phyloP scores from a whole-genome alignment of 2,113 vertebrate species.

The Anguilla japonica region DNA sequence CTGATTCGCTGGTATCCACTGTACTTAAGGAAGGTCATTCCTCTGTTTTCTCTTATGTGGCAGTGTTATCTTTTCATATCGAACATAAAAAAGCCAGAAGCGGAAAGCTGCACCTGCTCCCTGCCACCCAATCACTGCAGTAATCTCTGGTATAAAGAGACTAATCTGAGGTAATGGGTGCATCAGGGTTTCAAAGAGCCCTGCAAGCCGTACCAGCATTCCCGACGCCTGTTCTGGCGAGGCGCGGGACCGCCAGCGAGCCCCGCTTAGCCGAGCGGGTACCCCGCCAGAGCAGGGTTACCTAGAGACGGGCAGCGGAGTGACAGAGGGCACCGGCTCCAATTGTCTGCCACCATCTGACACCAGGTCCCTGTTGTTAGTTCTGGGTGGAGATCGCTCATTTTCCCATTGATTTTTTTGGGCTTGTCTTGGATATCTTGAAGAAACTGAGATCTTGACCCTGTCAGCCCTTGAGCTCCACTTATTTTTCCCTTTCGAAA shows the following conservation, averaged over 20 bases:
- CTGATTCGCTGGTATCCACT: background rate
- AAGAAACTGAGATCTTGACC: background rate
- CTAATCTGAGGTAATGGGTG: conserved; percentile 7
- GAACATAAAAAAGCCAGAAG: background rate
- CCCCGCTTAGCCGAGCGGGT: background rate
- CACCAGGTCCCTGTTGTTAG: background rate
- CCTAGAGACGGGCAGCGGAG: background rate
- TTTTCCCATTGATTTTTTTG: background rate
- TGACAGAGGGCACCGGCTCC: background rate
- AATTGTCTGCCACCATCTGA: background rate
- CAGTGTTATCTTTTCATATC: conserved; percentile 2
- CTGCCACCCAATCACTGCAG: background rate
- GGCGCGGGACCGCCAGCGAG: background rate
- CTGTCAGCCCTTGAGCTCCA: background rate
- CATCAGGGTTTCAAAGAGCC: background rate
- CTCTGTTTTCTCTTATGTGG: background rate
- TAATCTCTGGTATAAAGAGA: conserved; percentile 2
- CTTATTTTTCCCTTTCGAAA: background rate
- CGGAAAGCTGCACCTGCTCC: background rate
- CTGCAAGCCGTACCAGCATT: background rate
- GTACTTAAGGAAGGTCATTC: conserved; percentile 6
- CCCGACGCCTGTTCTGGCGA: background rate
- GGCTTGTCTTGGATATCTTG: background rate
- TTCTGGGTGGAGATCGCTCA: background rate
- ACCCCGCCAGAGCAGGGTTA: background rate